These are phyloP conservation scores for Crypturellus tataupa DNA, from an alignment of 2,797 vertebrate species.

Conservation along the genomic window DNA sequence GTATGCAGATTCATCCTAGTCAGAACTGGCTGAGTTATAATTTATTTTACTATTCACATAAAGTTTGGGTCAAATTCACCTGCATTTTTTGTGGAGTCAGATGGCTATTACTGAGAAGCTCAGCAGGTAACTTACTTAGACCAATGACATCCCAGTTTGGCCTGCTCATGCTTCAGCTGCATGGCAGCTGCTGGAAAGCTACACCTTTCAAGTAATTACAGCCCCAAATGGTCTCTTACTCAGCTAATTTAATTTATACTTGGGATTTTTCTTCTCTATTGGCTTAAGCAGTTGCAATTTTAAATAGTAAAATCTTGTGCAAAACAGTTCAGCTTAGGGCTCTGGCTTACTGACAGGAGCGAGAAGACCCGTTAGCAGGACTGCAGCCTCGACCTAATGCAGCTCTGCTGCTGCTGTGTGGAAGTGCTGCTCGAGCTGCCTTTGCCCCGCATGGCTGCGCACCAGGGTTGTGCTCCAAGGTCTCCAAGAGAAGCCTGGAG, in stretches of 20 bases:
- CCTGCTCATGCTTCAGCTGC: background rate
- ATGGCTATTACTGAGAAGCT: background rate
- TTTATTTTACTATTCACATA: background rate
- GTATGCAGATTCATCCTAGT: background rate
- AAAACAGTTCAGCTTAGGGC: background rate
- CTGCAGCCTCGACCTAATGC: background rate
- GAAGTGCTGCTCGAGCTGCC: rapidly evolving
- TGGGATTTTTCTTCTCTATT: background rate
- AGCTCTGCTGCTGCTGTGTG: background rate
- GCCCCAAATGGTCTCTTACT: background rate
- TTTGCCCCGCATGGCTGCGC: background rate
- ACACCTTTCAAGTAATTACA: background rate
- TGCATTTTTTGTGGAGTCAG: background rate
- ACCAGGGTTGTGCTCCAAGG: background rate
- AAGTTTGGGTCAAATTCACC: background rate
- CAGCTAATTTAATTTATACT: background rate
- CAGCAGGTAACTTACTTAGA: background rate
- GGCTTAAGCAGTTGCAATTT: background rate
- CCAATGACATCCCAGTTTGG: background rate
- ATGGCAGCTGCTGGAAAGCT: background rate
- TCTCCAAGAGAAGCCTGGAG: background rate
- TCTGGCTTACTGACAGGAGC: background rate
- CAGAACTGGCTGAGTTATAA: background rate
- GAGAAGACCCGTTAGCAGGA: background rate
- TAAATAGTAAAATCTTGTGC: background rate